Base-by-base conservation (phyloP, 2,888 invertebrate species). In the Caenorhabditis wallacei region DNA sequence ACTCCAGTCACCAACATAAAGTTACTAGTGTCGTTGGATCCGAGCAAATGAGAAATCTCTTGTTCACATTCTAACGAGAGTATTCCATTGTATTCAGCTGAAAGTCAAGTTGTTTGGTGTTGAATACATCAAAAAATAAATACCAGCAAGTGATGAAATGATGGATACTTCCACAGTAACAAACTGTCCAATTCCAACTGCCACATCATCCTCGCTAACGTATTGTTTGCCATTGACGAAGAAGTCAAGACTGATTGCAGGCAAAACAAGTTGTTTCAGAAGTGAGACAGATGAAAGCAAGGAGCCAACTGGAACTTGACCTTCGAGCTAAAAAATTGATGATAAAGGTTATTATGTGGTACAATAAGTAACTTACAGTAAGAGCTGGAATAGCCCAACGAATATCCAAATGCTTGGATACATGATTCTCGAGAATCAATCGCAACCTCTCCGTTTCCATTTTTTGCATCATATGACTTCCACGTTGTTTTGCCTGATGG, bases 381-480 rank as follows among this genome's bases (percentile, higher is more conserved):
- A 88, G 82, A 1, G 82, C 84, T 0, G 89, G 88, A 63, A 91
- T 90, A 0, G 80, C 78, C 91, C 91, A 91, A 40, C 88, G 83
- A 46, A 91, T 91, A 59, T 90, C 90, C 40, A 91, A 70, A 84
- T 91, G 90, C 7, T 85, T 85, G 7, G 90, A 88, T 4, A 91
- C 88, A 74, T 91, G 91, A 18, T 69, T 79, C 43, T 91, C 91
- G 24, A 91, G 76, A 26, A 82, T 85, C 46, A 88, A 71, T 11
- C 91, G 83, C 26, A 91, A 79, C 30, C 84, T 43, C 48, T 87
- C 87, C 2, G 86, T 80, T 57, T 91, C 91, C 57, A 89, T 86
- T 57, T 90, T 86, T 75, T 91, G 91, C 90, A 91, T 90, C 87
- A 90, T 86, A 54, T 88, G 88, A 57, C 89, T 89, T 46, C 90